phyloP scores from a whole-genome alignment of 2,888 invertebrate species.

The Tuberolachnus salignus region DNA sequence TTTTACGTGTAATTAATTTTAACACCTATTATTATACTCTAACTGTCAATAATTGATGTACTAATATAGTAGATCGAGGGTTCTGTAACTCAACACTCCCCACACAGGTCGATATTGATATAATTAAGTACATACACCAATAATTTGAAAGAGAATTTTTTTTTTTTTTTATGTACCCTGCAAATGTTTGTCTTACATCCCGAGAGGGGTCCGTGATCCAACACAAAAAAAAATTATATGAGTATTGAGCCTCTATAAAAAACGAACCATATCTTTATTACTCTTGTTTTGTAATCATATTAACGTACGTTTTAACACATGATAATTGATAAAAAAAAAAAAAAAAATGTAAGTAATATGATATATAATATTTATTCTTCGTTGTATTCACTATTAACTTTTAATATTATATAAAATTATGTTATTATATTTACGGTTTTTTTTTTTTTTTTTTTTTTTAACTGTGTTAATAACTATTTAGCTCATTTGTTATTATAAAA shows the following conservation, averaged over 20 bases:
- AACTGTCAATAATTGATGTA: no score
- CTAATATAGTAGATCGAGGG: no score
- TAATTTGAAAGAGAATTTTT: background rate
- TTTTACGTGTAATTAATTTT: no score
- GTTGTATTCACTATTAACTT: constrained; percentile 16
- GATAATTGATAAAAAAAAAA: background rate
- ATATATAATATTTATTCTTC: constrained; percentile 14
- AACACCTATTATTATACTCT: no score
- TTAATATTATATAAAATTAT: background rate
- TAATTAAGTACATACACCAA: background rate
- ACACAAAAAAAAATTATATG: no score
- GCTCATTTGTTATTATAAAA: constrained; percentile 15
- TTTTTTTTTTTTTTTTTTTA: no score
- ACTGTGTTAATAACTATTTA: constrained; percentile 33
- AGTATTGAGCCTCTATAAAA: background rate
- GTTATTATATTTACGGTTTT: constrained; percentile 33
- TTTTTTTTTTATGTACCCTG: no score
- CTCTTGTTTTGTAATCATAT: constrained; percentile 8
- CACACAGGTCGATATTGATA: background rate
- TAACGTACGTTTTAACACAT: no score
- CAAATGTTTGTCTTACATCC: background rate
- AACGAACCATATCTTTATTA: constrained; percentile 39
- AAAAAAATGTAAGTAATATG: constrained; percentile 15
- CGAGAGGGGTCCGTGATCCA: background rate
- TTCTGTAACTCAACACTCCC: background rate